A percentile compares a stretch with the other conserved stretches of the same genome.
Conservation (phyloP, 1,140 invertebrate genomes). For the Sinella curviseta region DNA sequence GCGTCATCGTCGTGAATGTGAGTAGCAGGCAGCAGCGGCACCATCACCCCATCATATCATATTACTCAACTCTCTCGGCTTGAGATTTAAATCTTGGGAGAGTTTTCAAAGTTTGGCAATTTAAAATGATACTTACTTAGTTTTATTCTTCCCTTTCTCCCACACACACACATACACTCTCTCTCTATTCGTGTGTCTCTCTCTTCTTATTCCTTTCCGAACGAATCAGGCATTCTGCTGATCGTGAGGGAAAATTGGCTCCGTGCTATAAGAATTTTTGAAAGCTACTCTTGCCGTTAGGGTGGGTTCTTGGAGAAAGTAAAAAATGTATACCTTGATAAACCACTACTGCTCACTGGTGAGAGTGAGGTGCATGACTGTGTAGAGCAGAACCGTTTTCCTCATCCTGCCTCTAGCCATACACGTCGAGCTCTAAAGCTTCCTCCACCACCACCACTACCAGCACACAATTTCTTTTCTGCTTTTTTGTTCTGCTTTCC, state of each 20-base stretch:
- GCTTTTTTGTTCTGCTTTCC: neutral
- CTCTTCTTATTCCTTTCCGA: too few species aligned
- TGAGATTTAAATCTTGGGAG: conserved; percentile 9
- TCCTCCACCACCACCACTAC: neutral
- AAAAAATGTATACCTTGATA: conserved; percentile 7
- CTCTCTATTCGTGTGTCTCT: too few species aligned
- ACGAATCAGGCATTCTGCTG: too few species aligned
- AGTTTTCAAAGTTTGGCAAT: conserved; percentile 18
- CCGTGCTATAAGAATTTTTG: too few species aligned
- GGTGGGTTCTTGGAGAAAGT: too few species aligned
- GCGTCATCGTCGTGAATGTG: too few species aligned
- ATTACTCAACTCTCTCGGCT: neutral
- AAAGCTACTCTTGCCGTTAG: too few species aligned
- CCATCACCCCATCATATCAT: conserved; percentile 9
- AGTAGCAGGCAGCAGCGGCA: neutral
- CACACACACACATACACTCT: too few species aligned
- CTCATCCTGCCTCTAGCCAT: conserved; percentile 4
- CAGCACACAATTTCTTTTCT: neutral
- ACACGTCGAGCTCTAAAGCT: neutral
- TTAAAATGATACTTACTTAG: conserved; percentile 8
- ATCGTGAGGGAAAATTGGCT: too few species aligned
- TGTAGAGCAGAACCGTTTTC: neutral
- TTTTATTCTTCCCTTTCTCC: neutral
- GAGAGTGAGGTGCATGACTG: neutral
- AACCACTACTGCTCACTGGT: too few species aligned